Evolutionary conservation across 2,888 invertebrate genomes (phyloP).

Genomic region (Hoplodrina blanda): DNA sequence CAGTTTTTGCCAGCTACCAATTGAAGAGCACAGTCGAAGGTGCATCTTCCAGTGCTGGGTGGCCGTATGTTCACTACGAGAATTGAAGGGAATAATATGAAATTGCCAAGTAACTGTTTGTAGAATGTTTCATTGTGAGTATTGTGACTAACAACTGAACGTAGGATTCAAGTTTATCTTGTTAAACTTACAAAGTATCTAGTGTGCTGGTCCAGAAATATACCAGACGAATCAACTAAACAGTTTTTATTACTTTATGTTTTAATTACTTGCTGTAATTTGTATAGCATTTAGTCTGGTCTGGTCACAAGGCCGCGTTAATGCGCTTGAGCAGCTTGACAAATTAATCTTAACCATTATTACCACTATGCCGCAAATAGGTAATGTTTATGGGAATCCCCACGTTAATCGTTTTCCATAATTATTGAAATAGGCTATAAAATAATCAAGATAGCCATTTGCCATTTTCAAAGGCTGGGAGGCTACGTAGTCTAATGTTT

Average conservation of each 20-base stretch:
- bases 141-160: slow-evolving; percentile 26
- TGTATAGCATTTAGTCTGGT: not conserved
- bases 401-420: not conserved
- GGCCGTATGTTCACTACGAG: slow-evolving; percentile 70
- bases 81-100: slow-evolving; percentile 57
- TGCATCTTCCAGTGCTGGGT: slow-evolving; percentile 79
- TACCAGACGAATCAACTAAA: not conserved
- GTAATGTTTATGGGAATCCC: slow-evolving; percentile 18
- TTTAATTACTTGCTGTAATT: not conserved
- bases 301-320: slow-evolving; percentile 5
- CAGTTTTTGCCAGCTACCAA: slow-evolving; percentile 89
- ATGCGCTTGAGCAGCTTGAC: slow-evolving; percentile 19
- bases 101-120: slow-evolving; percentile 54
- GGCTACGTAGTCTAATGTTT: not conserved
- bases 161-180: slow-evolving; percentile 7
- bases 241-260: not conserved
- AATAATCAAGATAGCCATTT: not conserved
- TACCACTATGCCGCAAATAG: not conserved
- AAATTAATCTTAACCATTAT: slow-evolving; percentile 29
- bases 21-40: slow-evolving; percentile 81
- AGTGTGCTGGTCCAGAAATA: not conserved
- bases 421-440: not conserved
- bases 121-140: slow-evolving; percentile 45
- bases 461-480: not conserved
- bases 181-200: not conserved